These are phyloP conservation scores for Papilio gigon DNA, from an alignment of 2,888 invertebrate species.

Conservation along the genomic window DNA sequence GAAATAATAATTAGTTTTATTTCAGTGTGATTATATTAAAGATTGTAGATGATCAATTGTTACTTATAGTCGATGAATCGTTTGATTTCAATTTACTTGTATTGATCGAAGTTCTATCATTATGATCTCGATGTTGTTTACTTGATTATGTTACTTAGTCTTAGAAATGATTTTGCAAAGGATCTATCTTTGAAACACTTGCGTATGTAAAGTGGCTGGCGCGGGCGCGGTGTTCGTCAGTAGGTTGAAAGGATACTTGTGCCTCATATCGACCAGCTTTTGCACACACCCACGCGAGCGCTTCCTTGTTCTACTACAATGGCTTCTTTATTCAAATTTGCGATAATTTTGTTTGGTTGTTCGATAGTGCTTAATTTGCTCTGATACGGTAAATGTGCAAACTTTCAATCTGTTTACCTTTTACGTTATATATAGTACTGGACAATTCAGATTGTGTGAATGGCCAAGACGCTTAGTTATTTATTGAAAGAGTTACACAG, in stretches of 20 bases:
- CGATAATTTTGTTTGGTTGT: neutral
- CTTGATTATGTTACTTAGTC: neutral
- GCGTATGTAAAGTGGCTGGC: constrained; percentile 23
- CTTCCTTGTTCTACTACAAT: constrained; percentile 4
- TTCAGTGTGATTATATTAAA: neutral
- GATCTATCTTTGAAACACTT: neutral
- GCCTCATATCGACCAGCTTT: constrained; percentile 15
- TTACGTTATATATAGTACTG: too few species aligned
- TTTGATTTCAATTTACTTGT: neutral
- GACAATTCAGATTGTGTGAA: too few species aligned
- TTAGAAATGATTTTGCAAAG: constrained; percentile 1
- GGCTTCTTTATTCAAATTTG: constrained; percentile 10
- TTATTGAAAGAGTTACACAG: too few species aligned
- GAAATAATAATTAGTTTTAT: neutral
- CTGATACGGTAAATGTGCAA: neutral
- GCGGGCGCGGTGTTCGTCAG: constrained; percentile 22
- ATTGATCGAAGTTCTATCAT: neutral
- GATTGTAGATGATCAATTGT: neutral
- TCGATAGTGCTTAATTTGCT: neutral
- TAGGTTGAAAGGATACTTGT: constrained; percentile 31
- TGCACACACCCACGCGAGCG: neutral
- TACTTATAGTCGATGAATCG: neutral
- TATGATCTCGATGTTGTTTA: too few species aligned
- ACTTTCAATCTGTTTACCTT: too few species aligned
- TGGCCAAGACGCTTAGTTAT: too few species aligned